These are phyloP conservation scores for Aradophagus sp. DNA, from an alignment of 1,140 invertebrate species.

Conservation along the genomic window DNA sequence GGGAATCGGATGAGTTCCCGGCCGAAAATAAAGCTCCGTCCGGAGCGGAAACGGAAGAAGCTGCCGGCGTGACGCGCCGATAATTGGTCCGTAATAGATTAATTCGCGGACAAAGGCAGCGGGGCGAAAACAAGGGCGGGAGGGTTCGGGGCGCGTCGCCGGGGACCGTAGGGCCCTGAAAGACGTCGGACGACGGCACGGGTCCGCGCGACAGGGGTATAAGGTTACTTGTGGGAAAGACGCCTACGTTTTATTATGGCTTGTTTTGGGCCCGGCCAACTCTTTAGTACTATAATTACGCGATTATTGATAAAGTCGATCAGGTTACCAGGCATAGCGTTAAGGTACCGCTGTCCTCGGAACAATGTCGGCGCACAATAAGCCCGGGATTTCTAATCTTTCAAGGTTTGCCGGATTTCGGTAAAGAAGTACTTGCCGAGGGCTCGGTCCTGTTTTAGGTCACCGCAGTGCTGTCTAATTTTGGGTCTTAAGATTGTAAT, in stretches of 20 bases:
- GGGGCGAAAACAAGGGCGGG: constrained; percentile 62
- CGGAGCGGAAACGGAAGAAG: constrained; percentile 45
- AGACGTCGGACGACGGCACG: constrained; percentile 67
- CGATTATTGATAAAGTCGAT: constrained; percentile 76
- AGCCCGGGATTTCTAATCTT: constrained; percentile 45
- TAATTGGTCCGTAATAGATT: constrained; percentile 75
- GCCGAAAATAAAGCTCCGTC: constrained; percentile 9
- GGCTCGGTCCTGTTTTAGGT: too few relatives aligned
- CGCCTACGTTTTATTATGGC: constrained; percentile 74
- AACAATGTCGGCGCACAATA: constrained; percentile 63
- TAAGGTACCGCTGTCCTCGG: constrained; percentile 58
- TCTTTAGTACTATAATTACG: constrained; percentile 75
- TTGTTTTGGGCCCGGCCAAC: constrained; percentile 75
- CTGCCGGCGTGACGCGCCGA: constrained; percentile 57
- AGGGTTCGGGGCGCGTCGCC: constrained; percentile 39
- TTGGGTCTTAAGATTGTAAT: too few relatives aligned
- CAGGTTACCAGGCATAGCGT: constrained; percentile 67
- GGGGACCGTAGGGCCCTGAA: constrained; percentile 62
- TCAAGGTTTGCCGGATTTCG: constrained; percentile 22
- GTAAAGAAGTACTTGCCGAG: too few relatives aligned
- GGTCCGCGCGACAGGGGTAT: constrained; percentile 71
- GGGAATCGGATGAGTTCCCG: neutral
- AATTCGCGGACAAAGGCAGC: constrained; percentile 68
- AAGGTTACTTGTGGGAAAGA: constrained; percentile 75
- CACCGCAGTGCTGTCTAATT: too few relatives aligned